Percentiles rank a stretch among this genome's conserved stretches.
Conservation (phyloP, 2,113 vertebrate species). For the Strigops habroptila region DNA sequence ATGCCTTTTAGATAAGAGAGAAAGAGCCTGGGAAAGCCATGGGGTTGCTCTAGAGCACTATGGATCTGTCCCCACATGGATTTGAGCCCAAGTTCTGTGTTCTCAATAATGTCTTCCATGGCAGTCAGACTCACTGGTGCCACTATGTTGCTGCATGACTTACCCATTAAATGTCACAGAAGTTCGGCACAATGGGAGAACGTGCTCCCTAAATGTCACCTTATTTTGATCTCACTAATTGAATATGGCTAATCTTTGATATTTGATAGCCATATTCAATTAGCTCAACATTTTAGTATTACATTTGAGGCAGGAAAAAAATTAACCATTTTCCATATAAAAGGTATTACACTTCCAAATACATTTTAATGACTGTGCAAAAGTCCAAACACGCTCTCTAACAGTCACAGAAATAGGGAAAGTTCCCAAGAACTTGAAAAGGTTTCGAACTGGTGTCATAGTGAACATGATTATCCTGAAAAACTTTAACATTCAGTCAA, state of each 20-base stretch:
- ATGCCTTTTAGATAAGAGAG: background rate
- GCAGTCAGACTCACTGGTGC: background rate
- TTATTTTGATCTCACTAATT: background rate
- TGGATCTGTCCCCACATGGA: rapidly evolving
- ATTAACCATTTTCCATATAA: background rate
- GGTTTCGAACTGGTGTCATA: background rate
- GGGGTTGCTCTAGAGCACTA: background rate
- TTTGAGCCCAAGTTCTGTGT: background rate
- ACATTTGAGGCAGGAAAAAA: background rate
- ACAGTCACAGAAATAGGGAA: background rate
- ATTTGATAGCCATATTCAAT: background rate
- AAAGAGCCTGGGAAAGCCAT: background rate
- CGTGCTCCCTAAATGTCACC: background rate
- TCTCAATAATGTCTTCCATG: background rate
- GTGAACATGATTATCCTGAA: background rate
- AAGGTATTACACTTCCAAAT: background rate
- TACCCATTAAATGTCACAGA: background rate
- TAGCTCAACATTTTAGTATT: background rate
- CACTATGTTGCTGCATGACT: background rate
- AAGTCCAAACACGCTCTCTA: background rate
- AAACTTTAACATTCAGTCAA: background rate
- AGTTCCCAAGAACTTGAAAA: background rate
- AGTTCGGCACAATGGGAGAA: background rate
- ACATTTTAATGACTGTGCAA: background rate
- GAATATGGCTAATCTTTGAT: background rate